Evolutionary conservation across 2,797 vertebrate genomes (phyloP).

Genomic region (Podargus strigoides): DNA sequence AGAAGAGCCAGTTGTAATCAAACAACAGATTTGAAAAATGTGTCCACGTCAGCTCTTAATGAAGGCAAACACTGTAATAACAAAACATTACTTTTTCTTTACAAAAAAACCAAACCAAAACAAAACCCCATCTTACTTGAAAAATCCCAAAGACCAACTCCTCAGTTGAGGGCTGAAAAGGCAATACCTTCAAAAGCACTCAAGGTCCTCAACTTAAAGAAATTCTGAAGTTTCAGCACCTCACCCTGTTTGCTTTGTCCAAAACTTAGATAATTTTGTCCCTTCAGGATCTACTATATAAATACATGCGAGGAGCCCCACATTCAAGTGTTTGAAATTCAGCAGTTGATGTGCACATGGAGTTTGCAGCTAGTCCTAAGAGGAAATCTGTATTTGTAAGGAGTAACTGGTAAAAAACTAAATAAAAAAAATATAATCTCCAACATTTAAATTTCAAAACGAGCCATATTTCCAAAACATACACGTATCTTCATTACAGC

Average conservation of each 20-base stretch:
- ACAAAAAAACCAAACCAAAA: not conserved
- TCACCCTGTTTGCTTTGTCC: not conserved
- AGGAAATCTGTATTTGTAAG: not conserved
- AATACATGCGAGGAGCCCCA: not conserved
- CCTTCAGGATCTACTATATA: not conserved
- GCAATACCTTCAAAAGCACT: not conserved
- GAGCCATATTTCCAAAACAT: not conserved
- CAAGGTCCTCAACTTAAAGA: not conserved
- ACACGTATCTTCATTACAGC: not conserved
- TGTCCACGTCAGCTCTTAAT: not conserved
- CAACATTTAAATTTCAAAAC: not conserved
- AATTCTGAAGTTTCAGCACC: not conserved
- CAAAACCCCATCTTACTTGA: not conserved
- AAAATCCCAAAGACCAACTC: not conserved
- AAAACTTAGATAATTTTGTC: not conserved
- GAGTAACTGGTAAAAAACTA: not conserved
- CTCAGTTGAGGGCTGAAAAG: not conserved
- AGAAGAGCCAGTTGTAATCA: not conserved
- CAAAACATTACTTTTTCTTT: not conserved
- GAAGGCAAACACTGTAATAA: not conserved
- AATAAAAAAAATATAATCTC: not conserved
- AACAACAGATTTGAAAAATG: not conserved
- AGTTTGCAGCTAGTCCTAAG: not conserved
- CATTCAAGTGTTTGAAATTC: not conserved
- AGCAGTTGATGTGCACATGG: accelerated